Base-by-base conservation (phyloP, 2,797 vertebrate species). In the Eremophila alpestris region DNA sequence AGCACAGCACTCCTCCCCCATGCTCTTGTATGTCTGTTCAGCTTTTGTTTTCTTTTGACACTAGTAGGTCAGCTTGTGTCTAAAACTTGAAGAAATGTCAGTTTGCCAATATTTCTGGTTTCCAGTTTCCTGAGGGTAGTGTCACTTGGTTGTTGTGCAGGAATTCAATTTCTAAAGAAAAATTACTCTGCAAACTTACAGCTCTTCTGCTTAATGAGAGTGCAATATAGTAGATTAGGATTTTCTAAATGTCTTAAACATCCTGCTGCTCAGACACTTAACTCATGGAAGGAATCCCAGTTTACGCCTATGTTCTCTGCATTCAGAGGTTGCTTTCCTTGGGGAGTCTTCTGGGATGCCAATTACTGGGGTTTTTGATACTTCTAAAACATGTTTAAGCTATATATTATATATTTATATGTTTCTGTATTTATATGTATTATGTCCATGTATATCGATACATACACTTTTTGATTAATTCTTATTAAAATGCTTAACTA, bases 31-130 rank as follows among this genome's bases (percentile, higher is more conserved):
- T 92, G 70, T 86, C 73, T 91, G 34, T 69, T 85, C 62, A 83
- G 75, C 84, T 89, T 97, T 93, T 95, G 94, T 96, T 95, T 95
- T 81, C 79, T 92, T 89, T 87, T 96, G 93, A 94, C 90, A 83
- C 89, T 95, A 90, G 69, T 96, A 90, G 94, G 95, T 96, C 96
- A 96, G 67, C 83, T 85, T 93, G 62, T 87, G 55, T 96, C 87
- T 93, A 91, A 93, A 95, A 92, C 82, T 89, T 93, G 90, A 92
- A 90, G 73, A 94, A 96, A 86, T 91, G 78, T 87, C 60, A 85
- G 30, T 93, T 87, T 94, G 77, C 75, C 89, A 87, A 16, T 96
- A 87, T 81, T 96, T 90, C 45, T 86, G 84, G 74, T 93, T 95
- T 96, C 89, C 80, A 94, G 46, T 93, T 79, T 90, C 87, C 92